Conservation (phyloP, 1,140 invertebrate species). For the Magallana angulata region DNA sequence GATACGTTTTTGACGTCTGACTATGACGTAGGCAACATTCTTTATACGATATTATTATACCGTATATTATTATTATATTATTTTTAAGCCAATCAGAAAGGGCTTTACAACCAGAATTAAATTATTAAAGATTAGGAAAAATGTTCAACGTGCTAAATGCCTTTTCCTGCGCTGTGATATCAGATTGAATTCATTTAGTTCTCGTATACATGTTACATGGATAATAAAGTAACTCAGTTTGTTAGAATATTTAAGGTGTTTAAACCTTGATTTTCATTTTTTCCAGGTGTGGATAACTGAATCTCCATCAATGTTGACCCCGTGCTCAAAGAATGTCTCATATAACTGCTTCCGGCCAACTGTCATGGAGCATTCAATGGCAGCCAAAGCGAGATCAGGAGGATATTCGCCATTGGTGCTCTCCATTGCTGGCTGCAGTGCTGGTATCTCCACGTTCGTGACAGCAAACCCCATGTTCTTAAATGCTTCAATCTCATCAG, state of each 20-base stretch:
- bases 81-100: background rate
- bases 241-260: background rate
- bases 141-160: too few relatives aligned
- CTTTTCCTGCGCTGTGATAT: too few relatives aligned
- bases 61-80: too few relatives aligned
- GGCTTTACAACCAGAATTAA: too few relatives aligned
- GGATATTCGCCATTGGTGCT: background rate
- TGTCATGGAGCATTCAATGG: constrained; percentile 14
- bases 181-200: too few relatives aligned
- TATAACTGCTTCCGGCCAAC: background rate
- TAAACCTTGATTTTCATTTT: background rate
- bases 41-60: background rate
- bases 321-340: background rate
- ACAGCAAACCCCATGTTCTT: too few relatives aligned
- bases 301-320: background rate
- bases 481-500: too few relatives aligned
- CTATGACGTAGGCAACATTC: too few relatives aligned
- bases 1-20: too few relatives aligned
- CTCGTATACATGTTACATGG: background rate
- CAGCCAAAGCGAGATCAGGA: constrained; percentile 19
- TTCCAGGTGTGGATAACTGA: background rate
- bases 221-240: background rate
- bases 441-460: too few relatives aligned
- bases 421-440: too few relatives aligned
- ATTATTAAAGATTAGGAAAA: too few relatives aligned